phyloP scores from a whole-genome alignment of 2,888 invertebrate species.

The Catocala nupta region DNA sequence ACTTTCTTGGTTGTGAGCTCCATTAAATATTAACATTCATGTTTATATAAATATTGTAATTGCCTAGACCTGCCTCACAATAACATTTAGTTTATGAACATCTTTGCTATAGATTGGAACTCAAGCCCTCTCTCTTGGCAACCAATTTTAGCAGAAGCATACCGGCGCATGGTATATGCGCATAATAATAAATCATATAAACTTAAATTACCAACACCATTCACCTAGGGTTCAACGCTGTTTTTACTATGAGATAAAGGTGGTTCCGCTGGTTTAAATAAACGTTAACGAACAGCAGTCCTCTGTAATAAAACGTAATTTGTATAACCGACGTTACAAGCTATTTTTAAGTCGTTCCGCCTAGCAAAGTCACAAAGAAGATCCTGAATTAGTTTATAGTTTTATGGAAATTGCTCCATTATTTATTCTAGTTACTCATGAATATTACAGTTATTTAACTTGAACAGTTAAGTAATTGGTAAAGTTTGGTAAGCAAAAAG shows the following conservation, averaged over 20 bases:
- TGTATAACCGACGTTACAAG: conserved; percentile 31
- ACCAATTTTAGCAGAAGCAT: too few relatives aligned
- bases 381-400: conserved; percentile 48
- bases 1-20: too few relatives aligned
- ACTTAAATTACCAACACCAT: too few relatives aligned
- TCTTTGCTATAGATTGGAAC: too few relatives aligned
- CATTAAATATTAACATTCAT: too few relatives aligned
- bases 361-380: conserved; percentile 36
- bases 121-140: too few relatives aligned
- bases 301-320: conserved; percentile 43
- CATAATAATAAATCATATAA: too few relatives aligned
- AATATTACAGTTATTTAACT: conserved; percentile 45
- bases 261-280: conserved; percentile 20
- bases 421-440: conserved; percentile 37
- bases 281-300: conserved; percentile 33
- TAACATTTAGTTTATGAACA: too few relatives aligned
- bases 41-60: too few relatives aligned
- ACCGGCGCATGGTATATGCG: too few relatives aligned
- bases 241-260: conserved; percentile 8
- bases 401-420: conserved; percentile 44
- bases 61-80: too few relatives aligned
- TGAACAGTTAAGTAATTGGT: conserved; percentile 53
- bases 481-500: conserved; percentile 54
- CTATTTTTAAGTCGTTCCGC: conserved; percentile 34
- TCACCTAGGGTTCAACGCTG: too few relatives aligned